Base-by-base conservation (phyloP, 2,113 vertebrate genomes). In the Hirundichthys speculiger region DNA sequence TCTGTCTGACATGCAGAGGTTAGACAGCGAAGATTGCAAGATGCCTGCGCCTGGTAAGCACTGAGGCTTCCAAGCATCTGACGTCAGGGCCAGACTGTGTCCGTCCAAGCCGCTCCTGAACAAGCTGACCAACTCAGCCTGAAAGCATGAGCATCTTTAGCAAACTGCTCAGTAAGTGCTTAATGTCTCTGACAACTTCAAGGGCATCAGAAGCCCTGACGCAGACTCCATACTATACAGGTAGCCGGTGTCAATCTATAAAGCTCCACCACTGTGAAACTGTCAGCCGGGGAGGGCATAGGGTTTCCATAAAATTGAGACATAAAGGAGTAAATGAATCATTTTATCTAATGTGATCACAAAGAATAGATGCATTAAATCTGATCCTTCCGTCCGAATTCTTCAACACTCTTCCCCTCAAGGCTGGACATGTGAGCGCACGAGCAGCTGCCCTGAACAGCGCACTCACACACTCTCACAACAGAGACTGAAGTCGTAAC, bases 151-250 rank as follows among this genome's bases (percentile, higher is more conserved):
- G 69, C 67, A 79, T 77, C 75, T 83, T 75, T 72, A 75, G 64
- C 72, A 82, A 73, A 79, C 60, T 71, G 86, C 69, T 62, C 80
- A 78, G 75, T 79, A 80, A 86, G 86, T 82, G 81, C 80, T 88
- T 87, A 76, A 77, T 55, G 70, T 30, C 34, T 78, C 69, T 69
- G 71, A 74, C 67, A 66, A 67, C 72, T 73, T 80, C 78, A 84
- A 88, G 83, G 86, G 59, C 79, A 86, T 63, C 34, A 72, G 55
- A 71, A 76, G 47, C 67, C 54, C 78, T 78, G 77, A 85, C 68
- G 30, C 63, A 69, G 62, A 72, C 46, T 21, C 46, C 54, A 55
- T 65, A 64, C 62, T 46, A 45, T 72, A 73, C 72, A 76, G 71
- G 54, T 64, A 67, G 50, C 40, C 34, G 43, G 38, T 11, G 42